Evolutionary conservation across 1,140 invertebrate genomes (phyloP), one percentile per base, ranked within the genome.

Genomic region (Brachionus rubens): DNA sequence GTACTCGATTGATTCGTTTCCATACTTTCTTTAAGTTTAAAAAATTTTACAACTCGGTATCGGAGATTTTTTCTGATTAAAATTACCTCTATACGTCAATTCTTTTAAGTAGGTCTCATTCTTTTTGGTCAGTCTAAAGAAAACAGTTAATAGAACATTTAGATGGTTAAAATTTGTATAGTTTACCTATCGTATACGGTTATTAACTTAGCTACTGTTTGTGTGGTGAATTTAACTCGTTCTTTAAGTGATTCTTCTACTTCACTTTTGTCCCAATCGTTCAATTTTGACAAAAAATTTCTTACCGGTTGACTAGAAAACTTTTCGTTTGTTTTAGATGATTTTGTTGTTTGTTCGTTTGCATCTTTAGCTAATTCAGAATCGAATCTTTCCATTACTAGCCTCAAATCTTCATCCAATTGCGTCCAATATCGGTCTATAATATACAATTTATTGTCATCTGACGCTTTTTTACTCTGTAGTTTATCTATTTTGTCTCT

Each of bases 371-470:
- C 92, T 43, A 93, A 96, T 85, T 98, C 94, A 10, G 94, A 92
- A 88, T 97, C 95, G 88, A 98, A 97, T 80, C 95, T 87, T 83
- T 97, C 94, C 76, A 98, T 85, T 26, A 98, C 83, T 33, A 98
- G 90, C 79, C 95, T 86, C 78, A 98, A 93, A 85, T 98, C 95
- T 87, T 98, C 95, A 87, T 98, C 85, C 33, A 86, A 79, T 83
- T 83, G 83, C 79, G 86, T 98, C 95, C 95, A 98, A 84, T 98
- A 97, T 77, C 95, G 88, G 87, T 98, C 98, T 7, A 99, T 93
- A 76, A 97, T 94, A 87, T 95, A 96, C 9, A 98, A 86, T 12
- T 98, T 94, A 78, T 94, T 93, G 88, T 99, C 96, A 85, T 98
- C 95, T 84, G 96, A 94, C 46, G 93, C 93, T 83, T 98, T 95